Conservation (phyloP, 2,888 invertebrate species). For the Phaonia tiefii region DNA sequence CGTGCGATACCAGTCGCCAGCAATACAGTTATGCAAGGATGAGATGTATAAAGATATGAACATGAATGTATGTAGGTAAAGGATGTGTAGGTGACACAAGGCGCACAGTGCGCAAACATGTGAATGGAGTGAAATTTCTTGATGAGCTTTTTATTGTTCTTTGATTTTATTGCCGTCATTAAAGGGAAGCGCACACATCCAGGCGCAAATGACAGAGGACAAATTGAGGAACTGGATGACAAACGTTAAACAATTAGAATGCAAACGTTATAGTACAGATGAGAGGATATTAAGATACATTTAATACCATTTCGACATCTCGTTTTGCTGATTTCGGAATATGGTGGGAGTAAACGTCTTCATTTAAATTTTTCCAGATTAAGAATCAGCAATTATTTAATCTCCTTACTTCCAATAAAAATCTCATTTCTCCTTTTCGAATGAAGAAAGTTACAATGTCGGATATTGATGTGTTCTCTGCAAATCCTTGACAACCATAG, state of each 20-base stretch:
- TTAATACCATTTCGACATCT: no score
- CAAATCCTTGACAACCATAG: no score
- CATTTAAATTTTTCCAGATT: no score
- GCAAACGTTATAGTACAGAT: neutral
- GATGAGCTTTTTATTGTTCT: conserved; percentile 32
- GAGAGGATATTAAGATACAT: no score
- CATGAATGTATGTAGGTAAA: conserved; percentile 1
- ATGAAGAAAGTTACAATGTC: no score
- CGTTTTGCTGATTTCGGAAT: no score
- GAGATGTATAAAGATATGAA: neutral
- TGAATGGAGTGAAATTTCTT: conserved; percentile 45
- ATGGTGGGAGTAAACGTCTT: no score
- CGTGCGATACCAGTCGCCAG: conserved; percentile 19
- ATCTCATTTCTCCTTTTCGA: no score
- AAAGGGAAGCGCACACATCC: neutral
- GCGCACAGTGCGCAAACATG: conserved; percentile 25
- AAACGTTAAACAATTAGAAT: neutral
- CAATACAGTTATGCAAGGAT: neutral
- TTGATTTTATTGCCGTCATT: conserved; percentile 27
- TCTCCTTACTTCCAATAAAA: no score
- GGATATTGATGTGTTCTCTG: no score
- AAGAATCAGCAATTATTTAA: no score
- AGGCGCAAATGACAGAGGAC: neutral
- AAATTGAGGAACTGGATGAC: neutral
- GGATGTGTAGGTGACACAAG: neutral